Evolutionary conservation across 2,797 vertebrate species (phyloP).

Genomic region (Acrossocheilus wenchowensis): DNA sequence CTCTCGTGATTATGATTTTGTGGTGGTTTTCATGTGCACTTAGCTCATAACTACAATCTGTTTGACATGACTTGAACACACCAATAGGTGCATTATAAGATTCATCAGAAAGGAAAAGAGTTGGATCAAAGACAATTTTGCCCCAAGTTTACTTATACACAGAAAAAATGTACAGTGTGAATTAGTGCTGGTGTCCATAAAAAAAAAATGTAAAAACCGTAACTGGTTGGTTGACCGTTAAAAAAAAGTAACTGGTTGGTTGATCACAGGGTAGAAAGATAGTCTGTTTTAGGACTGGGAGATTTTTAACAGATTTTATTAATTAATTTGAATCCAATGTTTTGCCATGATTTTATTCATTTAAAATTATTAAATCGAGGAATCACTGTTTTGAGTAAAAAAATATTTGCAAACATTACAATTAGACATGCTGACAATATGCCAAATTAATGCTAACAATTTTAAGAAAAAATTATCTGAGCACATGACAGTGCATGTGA

Average conservation of each 20-base stretch:
- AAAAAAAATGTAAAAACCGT: no score
- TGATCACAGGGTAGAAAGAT: background rate
- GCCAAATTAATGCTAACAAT: no score
- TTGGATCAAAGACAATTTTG: background rate
- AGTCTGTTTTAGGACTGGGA: background rate
- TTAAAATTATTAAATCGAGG: no score
- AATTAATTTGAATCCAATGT: no score
- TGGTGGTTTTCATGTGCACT: background rate
- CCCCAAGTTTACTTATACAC: background rate
- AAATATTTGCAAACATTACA: no score
- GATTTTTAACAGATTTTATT: background rate
- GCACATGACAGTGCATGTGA: no score
- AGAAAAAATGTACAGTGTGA: background rate
- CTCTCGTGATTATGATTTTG: background rate
- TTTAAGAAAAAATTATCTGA: no score
- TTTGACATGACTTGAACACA: no score
- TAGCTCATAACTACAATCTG: no score
- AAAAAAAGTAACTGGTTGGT: background rate
- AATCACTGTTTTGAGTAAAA: no score
- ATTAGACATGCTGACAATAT: no score
- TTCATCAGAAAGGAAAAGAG: background rate
- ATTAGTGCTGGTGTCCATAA: background rate
- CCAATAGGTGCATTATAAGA: background rate
- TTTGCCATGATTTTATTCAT: background rate
- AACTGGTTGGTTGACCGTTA: background rate